Conservation (phyloP, 2,888 invertebrate species). For the Galerucella nymphaeae region DNA sequence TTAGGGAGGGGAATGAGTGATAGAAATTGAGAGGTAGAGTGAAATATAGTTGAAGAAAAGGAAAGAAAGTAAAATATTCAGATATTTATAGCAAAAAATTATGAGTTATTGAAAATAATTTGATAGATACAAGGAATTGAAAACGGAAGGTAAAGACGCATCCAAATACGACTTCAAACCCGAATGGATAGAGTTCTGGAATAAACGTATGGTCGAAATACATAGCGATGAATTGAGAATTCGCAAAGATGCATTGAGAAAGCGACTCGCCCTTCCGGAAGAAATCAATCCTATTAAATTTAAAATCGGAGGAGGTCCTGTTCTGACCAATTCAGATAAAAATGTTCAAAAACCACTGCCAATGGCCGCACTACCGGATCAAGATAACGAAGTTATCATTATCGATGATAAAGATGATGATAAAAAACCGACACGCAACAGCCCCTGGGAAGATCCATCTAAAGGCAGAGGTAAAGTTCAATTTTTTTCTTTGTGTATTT, state of each 20-base stretch:
- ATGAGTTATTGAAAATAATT: constrained; percentile 12
- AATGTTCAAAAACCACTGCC: constrained; percentile 49
- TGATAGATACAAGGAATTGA: constrained; percentile 57
- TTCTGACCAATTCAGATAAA: constrained; percentile 10
- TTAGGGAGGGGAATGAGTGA: too few relatives aligned
- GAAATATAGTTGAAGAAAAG: too few relatives aligned
- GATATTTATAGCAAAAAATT: too few relatives aligned
- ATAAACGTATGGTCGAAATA: constrained; percentile 81
- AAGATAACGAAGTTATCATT: constrained; percentile 60
- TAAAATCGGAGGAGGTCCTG: constrained; percentile 53
- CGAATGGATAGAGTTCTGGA: constrained; percentile 91
- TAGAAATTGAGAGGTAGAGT: too few relatives aligned
- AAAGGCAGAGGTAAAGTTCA: constrained; percentile 14
- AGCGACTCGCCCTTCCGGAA: constrained; percentile 64
- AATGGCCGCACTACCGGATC: constrained; percentile 59
- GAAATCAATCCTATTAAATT: constrained; percentile 62
- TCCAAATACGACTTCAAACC: constrained; percentile 87
- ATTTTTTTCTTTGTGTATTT: neutral
- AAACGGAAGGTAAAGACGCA: constrained; percentile 71
- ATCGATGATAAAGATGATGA: constrained; percentile 61
- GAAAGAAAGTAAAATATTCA: too few relatives aligned
- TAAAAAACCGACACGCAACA: constrained; percentile 54
- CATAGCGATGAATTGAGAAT: constrained; percentile 76
- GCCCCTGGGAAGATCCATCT: constrained; percentile 62
- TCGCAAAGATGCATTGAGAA: constrained; percentile 76